These are phyloP conservation scores for Collichthys lucidus DNA, from an alignment of 2,113 vertebrate species.

Conservation along the genomic window DNA sequence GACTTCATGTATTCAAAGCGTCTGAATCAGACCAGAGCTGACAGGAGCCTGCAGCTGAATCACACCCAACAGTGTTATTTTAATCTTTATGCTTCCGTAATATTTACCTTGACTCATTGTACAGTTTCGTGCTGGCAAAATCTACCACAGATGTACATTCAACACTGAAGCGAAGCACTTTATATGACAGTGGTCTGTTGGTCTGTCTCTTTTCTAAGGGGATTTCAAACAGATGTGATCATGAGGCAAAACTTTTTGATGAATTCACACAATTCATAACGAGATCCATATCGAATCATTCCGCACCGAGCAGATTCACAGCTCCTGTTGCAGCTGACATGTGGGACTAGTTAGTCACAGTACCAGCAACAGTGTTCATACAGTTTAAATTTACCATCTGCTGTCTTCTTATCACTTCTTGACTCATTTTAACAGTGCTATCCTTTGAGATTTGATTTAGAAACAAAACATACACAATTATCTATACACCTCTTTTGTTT, in stretches of 20 bases:
- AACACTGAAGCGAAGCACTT: background rate
- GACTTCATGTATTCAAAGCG: background rate
- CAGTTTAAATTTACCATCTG: conserved; percentile 1
- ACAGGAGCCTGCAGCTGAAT: conserved; percentile 6
- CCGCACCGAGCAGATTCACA: background rate
- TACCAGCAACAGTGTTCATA: background rate
- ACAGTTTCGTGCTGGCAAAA: no score
- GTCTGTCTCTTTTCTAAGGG: background rate
- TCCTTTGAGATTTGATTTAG: background rate
- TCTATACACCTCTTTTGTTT: background rate
- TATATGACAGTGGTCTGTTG: background rate
- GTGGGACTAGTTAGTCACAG: background rate
- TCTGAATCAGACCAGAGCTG: background rate
- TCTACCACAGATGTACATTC: no score
- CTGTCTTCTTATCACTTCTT: background rate
- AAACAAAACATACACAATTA: background rate
- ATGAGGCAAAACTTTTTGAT: conserved; percentile 32
- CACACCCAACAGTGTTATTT: background rate
- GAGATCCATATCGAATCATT: background rate
- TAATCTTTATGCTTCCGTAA: background rate
- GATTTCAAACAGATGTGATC: conserved; percentile 24
- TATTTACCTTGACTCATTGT: background rate
- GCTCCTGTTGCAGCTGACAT: background rate
- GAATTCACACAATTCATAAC: background rate
- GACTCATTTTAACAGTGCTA: background rate